Conservation (phyloP, 2,113 vertebrate species). For the Colistium nudipinnis region DNA sequence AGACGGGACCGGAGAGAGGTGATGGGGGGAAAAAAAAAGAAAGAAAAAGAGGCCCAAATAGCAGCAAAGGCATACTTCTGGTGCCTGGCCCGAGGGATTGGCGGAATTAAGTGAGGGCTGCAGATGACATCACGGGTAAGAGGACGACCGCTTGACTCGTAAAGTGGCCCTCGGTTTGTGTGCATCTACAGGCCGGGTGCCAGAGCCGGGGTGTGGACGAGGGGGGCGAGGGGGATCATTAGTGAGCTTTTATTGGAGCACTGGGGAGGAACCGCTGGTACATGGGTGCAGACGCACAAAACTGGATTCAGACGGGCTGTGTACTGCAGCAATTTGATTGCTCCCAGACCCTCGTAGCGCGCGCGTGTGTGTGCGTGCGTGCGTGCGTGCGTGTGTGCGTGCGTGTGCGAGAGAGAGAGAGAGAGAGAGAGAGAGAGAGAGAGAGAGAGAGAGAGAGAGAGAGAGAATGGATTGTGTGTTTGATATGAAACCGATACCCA, state of each 20-base stretch:
- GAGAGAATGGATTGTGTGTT: constrained; percentile 41
- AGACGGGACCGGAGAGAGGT: constrained; percentile 24
- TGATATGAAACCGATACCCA: constrained; percentile 37
- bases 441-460: constrained; percentile 5
- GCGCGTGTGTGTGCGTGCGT: constrained; percentile 25
- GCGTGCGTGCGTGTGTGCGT: constrained; percentile 12
- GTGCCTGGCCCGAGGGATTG: constrained; percentile 59
- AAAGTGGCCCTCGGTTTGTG: constrained; percentile 74
- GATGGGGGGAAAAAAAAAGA: neutral
- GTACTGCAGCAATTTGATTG: constrained; percentile 76
- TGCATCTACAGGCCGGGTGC: constrained; percentile 74
- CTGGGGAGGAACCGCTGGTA: constrained; percentile 73
- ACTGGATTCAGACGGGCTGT: constrained; percentile 73
- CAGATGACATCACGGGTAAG: constrained; percentile 76
- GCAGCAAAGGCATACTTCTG: constrained; percentile 56
- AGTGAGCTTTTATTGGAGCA: constrained; percentile 81
- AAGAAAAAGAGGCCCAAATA: constrained; percentile 34
- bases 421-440: constrained; percentile 25
- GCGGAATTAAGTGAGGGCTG: constrained; percentile 69
- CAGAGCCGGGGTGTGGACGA: constrained; percentile 71
- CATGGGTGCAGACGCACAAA: constrained; percentile 78
- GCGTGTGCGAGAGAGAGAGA: neutral
- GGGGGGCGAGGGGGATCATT: constrained; percentile 74
- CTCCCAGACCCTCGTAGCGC: constrained; percentile 73
- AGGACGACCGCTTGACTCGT: constrained; percentile 68